Evolutionary conservation across 2,888 invertebrate genomes (phyloP), one percentile per base, ranked within the genome.

Genomic region (Coenonympha glycerion): DNA sequence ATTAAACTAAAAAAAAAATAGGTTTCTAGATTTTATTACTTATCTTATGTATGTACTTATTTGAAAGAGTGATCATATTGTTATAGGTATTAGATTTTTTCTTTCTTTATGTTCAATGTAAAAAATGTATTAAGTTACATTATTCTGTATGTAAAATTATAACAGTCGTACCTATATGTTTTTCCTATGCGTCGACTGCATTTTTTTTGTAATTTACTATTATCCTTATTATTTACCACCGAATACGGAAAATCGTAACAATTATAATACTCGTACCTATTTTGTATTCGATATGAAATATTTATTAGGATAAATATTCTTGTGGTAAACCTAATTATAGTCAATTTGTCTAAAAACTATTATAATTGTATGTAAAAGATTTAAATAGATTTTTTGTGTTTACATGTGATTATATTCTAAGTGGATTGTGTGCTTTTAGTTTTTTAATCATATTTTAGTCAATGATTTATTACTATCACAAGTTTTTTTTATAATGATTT

Each of bases 311-410:
- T 58, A 73, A 73, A 69, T 65, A 46, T 75, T 79, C 77, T 83
- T 76, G 81, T 84, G 83, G 80, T 69, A n/a, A n/a, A n/a, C n/a
- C 68, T 73, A 69, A 69, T 61, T 69, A 64, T 83, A 82, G 84
- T 80, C 76, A 76, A 79, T 52, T 56, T 13, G 16, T 44, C 42
- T 44, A 44, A 46, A 28, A 49, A 31, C 26, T 24, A 22, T 42
- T 24, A 33, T 26, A 39, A 22, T 26, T 26, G 19, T 21, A 34
- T 49, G 24, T 52, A 54, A 47, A 45, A 45, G 50, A 55, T 47
- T 30, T 47, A 31, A 47, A 18, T 34, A 3, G 11, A 13, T 6
- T 6, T 8, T 31, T 6, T 39, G 6, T 39, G 15, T 11, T 3
- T 22, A 2, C 8, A 39, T 49, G 41, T 46, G 46, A 54, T 53